Base-by-base conservation (phyloP, 2,888 invertebrate species). In the Schizotus pectinicornis region DNA sequence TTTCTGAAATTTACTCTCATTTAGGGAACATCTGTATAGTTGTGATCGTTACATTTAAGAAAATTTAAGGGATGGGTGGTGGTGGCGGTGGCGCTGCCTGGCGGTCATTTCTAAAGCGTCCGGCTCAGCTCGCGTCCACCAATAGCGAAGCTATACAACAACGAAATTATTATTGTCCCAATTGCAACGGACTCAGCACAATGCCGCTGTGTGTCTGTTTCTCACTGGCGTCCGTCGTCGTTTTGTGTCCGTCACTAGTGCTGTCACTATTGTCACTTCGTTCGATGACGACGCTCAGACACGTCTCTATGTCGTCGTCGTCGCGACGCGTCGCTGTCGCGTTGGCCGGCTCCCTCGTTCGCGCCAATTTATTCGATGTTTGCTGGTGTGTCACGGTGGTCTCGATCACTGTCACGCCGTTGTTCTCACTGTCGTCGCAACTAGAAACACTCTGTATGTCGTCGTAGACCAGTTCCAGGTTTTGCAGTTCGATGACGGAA, bases 111-210 rank as follows among this genome's bases (percentile, higher is more conserved):
- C 22, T 22, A 22, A 22, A 22, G 22, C 22, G 22, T 22, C 2
- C 2, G 22, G 22, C 22, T 22, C 22, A 22, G 22, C 22, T 22
- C 22, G 22, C 22, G 22, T 22, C 22, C 11, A 7, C 39, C 2
- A 14, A 38, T 38, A 33, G 49, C 62, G 42, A 61, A 50, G 38
- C 58, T 54, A 22, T 22, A 61, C 62, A 67, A 67, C 64, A 65
- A 66, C 55, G 52, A 53, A 58, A 39, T 14, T 42, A 8, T 77
- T 77, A 78, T 76, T 77, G 77, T 79, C 84, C 84, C 71, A 87
- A 80, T 74, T 86, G 86, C 63, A 86, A 83, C 65, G 86, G 86
- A 72, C 86, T 86, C 69, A 87, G 82, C 61, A 87, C 85, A 62
- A 87, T 85, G 64, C 86, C 87, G 72, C 80, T 80, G 67, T 77